Base-by-base conservation (phyloP, 2,888 invertebrate species). In the Drosophila stalkeri region DNA sequence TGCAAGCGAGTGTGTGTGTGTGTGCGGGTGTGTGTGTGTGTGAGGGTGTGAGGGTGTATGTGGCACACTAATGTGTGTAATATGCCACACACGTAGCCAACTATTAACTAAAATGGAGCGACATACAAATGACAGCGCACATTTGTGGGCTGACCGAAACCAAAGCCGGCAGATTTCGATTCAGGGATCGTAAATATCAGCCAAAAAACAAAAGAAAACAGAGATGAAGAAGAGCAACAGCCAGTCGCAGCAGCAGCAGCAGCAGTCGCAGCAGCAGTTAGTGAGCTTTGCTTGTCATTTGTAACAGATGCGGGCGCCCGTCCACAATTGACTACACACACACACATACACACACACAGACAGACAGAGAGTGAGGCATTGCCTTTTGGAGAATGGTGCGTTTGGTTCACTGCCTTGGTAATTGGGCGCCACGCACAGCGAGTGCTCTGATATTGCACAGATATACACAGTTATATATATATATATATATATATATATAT, bases 51-150 rank as follows among this genome's bases (percentile, higher is more conserved):
- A n/a, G n/a, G n/a, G n/a, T n/a, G 63, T 64, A 54, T 56, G 65
- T 39, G 52, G 59, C 55, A 61, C 77, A 86, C 84, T 84, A 89
- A 84, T 80, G 75, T 75, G 64, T 83, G 80, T 74, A 85, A 85
- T 88, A 86, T 90, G 90, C 90, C 77, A 70, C 89, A 88, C 85
- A 86, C 85, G 90, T 86, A 88, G 77, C 68, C 71, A 90, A 86
- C 85, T 86, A 86, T 86, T 86, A 86, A 86, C 85, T 82, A 80
- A 90, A 90, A 77, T 73, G 72, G 68, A 88, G 65, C 77, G 67
- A 65, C 63, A 80, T 72, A 76, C 77, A 77, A 80, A 77, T 80
- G 81, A 74, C 84, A 78, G 86, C 77, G 63, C 68, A 80, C 86
- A 88, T 86, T 77, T 75, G 59, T 56, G 81, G 74, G 70, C 76